Evolutionary conservation across 2,797 vertebrate genomes (phyloP), one percentile per base, ranked within the genome.

Genomic region (Pyrocephalus nanus): DNA sequence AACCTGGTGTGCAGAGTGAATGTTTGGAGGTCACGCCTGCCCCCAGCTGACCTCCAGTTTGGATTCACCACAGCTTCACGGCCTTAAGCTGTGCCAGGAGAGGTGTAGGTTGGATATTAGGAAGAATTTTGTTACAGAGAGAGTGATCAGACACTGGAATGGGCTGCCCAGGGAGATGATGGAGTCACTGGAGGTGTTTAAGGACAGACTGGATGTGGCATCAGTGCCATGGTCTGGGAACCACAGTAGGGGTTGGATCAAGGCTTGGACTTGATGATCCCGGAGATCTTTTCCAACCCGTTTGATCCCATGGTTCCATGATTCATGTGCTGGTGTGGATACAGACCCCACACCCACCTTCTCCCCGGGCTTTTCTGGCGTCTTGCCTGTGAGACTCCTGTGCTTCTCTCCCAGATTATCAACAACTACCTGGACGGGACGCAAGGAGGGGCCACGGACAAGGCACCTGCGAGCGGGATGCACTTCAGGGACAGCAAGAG

Each of bases 401-500:
- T 60, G 40, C 86, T 96, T 95, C 73, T 92, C 53, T 94, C 90
- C 34, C 97, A 99, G 99, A 98, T 99, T 54, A 97, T 98, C 96
- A 98, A 98, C 95, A 98, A 98, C 78, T 98, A 98, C 27, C 18
- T 98, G 96, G 98, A 98, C 2, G 91, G 92, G 65, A 97, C 8
- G 1, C 95, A 80, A 73, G 62, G 32, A 6, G 58, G 8, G 6
- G 29, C 27, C 1, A 9, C 22, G 1, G 97, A 96, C 69, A 75
- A 74, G 16, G 73, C 55, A 3, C 76, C 96, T 69, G 83, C 61
- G 7, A 98, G 60, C 27, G 98, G 98, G 48, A 98, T 98, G 96
- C 98, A 97, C 96, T 99, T 99, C 91, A 95, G 97, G 12, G 99
- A 99, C 93, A 99, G 98, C 91, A 98, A 97, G 96, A 98, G 98